phyloP scores from a whole-genome alignment of 1,140 invertebrate species.

The Melanaphis sacchari region DNA sequence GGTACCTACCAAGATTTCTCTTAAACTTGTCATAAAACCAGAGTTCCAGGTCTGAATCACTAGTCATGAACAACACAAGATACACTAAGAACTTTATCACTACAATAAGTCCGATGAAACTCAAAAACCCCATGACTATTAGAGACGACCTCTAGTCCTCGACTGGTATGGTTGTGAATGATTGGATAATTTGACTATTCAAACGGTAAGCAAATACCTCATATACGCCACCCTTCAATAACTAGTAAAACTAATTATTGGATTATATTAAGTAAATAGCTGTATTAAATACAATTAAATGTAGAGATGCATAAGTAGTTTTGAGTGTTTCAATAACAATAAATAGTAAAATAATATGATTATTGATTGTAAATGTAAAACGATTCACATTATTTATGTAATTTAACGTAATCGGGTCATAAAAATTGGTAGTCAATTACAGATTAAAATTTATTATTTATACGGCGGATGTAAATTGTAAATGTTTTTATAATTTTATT shows the following conservation, averaged over 20 bases:
- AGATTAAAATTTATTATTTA: not conserved
- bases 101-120: slow-evolving; percentile 18
- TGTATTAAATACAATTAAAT: not conserved
- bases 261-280: not conserved
- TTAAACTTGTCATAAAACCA: slow-evolving; percentile 59
- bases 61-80: slow-evolving; percentile 58
- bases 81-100: slow-evolving; percentile 56
- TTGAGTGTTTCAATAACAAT: too few relatives aligned
- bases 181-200: not conserved
- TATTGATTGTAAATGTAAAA: not conserved
- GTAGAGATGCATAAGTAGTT: not conserved
- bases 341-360: not conserved
- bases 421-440: not conserved
- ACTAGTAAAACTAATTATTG: not conserved
- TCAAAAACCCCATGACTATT: slow-evolving; percentile 24
- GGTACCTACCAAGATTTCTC: slow-evolving; percentile 59
- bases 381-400: not conserved
- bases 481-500: too few relatives aligned
- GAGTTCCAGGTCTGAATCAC: slow-evolving; percentile 60
- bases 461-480: not conserved
- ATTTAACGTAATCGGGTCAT: not conserved
- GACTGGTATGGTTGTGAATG: not conserved
- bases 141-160: not conserved
- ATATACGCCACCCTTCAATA: not conserved
- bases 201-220: too few relatives aligned